A percentile compares a stretch with the other conserved stretches of the same genome.
phyloP scores from a whole-genome alignment of 2,113 vertebrate genomes.

The Mesitornis unicolor region DNA sequence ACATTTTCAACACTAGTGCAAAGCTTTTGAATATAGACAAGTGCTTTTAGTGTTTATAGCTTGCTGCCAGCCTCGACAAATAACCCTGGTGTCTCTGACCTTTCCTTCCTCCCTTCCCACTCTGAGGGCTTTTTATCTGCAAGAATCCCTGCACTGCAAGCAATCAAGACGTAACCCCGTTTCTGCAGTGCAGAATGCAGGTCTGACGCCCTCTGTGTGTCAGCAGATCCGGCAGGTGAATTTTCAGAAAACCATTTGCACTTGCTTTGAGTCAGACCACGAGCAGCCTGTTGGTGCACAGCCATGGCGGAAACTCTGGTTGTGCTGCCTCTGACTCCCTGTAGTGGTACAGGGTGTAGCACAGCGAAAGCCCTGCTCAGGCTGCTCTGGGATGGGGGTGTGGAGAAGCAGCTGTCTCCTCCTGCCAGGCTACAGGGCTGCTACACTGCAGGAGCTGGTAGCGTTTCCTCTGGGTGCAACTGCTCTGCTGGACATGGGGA shows the following conservation, averaged over 20 bases:
- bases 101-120: not conserved
- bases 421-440: not conserved
- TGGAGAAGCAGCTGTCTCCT: not conserved
- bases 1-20: not conserved
- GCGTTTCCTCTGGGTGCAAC: rapidly evolving
- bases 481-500: not conserved
- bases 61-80: not conserved
- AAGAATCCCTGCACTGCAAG: not conserved
- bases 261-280: not conserved
- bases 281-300: not conserved
- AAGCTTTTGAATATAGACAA: not conserved
- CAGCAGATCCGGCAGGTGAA: not conserved
- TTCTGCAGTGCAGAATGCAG: not conserved
- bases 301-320: not conserved
- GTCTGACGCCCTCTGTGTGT: rapidly evolving
- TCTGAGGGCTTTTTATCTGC: not conserved
- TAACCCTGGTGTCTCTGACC: not conserved
- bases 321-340: rapidly evolving
- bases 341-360: rapidly evolving
- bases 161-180: not conserved
- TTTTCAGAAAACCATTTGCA: rapidly evolving
- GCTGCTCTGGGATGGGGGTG: not conserved
- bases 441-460: rapidly evolving
- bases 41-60: not conserved
- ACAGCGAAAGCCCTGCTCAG: rapidly evolving